Evolutionary conservation across 2,113 vertebrate genomes (phyloP).

Genomic region (Pelmatolapia mariae): DNA sequence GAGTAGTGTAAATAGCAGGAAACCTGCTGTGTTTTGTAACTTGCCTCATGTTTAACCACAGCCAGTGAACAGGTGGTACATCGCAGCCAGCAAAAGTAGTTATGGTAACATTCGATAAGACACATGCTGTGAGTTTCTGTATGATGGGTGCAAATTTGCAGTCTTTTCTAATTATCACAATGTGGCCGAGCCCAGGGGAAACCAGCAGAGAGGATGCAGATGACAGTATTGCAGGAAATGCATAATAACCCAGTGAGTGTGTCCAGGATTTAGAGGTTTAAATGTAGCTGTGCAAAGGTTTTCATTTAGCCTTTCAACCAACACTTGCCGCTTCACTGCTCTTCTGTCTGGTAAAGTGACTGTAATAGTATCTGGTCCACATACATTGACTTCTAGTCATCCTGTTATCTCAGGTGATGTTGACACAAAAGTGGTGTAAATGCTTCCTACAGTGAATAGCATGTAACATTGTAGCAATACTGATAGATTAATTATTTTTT

Average conservation of each 20-base stretch:
- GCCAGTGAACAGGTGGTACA: slow-evolving; percentile 2
- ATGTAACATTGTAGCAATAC: neutral
- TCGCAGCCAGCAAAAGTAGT: neutral
- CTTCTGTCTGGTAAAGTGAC: neutral
- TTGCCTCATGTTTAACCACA: neutral
- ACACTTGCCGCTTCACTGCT: fast-evolving
- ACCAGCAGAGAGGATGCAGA: neutral
- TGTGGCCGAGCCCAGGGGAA: neutral
- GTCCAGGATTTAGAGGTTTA: neutral
- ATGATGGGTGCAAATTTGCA: neutral
- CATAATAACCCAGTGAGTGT: neutral
- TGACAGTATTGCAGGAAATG: neutral
- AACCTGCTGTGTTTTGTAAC: neutral
- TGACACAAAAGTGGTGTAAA: neutral
- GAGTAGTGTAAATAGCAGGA: neutral
- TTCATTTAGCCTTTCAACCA: neutral
- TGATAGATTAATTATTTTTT: neutral
- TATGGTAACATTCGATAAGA: neutral
- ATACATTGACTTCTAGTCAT: neutral
- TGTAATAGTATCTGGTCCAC: neutral
- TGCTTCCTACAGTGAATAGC: neutral
- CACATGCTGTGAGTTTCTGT: neutral
- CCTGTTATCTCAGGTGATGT: neutral
- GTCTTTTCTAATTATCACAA: neutral
- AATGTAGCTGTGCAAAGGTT: neutral